Evolutionary conservation across 2,797 vertebrate genomes (phyloP), one percentile per base, ranked within the genome.

Genomic region (Hoplostethus mediterraneus): DNA sequence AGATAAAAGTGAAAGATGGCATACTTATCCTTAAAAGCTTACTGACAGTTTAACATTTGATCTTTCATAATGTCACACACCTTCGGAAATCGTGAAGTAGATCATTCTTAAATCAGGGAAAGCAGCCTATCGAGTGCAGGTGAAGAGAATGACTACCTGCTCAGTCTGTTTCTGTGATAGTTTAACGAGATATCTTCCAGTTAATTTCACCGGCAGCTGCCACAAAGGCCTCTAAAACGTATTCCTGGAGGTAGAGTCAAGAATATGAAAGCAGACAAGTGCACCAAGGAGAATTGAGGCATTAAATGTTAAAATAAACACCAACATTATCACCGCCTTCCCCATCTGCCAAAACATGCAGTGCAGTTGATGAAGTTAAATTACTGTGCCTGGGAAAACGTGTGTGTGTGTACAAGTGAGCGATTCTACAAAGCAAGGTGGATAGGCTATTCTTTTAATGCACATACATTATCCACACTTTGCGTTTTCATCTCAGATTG

Each of bases 301-400:
- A 70, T 69, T 73, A 75, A 48, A 77, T 63, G 52, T 54, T 72
- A 53, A 80, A 78, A 83, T 63, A 76, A 72, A 81, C 57, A 77
- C 12, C 14, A 25, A 60, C 6, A 63, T 56, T 66, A 61, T 75
- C 57, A 11, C 42, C 9, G 6, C 9, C 21, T 65, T 21, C 36
- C n/a, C 13, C 47, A 28, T 36, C 12, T 53, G 49, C 33, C 33
- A 66, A 71, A 66, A 61, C 31, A 78, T 53, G 62, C 13, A 1
- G 30, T 63, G 30, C 14, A 33, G 6, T 25, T 21, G 59, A 55
- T 31, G 14, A 17, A 25, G 42, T 51, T 60, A 45, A 53, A 63
- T 71, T 30, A 42, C 30, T 3, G 21, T 45, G 38, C 36, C 49
- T 13, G 5, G n/a, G 51, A 48, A 30, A 52, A 12, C 25, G 1